Base-by-base conservation (phyloP, 2,888 invertebrate species). In the Aproaerema taeniolella region DNA sequence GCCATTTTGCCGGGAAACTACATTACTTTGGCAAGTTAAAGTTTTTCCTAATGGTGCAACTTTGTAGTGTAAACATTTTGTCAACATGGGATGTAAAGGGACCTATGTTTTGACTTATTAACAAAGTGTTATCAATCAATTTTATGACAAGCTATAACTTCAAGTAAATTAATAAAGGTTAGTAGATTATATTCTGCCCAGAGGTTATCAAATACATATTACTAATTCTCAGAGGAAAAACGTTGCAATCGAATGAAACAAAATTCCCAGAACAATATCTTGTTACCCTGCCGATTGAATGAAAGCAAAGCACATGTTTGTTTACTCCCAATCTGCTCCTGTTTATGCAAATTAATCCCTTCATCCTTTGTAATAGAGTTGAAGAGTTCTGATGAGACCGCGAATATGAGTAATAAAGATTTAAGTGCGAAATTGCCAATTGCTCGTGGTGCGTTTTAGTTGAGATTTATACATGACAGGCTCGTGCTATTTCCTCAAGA, bases 401-500 rank as follows among this genome's bases (percentile, higher is more conserved):
- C 43, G 42, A 33, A 37, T 26, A 32, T 26, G 32, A 49, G 58
- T 62, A 58, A 57, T 60, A 58, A 58, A 64, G 67, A 66, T 67
- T 69, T 70, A 73, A 79, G 74, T 72, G 71, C 68, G 73, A 75
- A 78, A 80, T 79, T 74, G 77, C 58, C 64, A 55, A 58, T 60
- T 60, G 50, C 53, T 28, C 28, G 25, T 53, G 53, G 53, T 54
- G 45, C 52, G 62, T 58, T 74, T 78, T 73, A 80, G 77, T 82
- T 78, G 72, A 80, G 82, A 81, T 81, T 82, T 81, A 81, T 80
- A 70, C 52, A 67, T 57, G 67, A 61, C 70, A 58, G 56, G 47
- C n/a, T n/a, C n/a, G n/a, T n/a, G n/a, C n/a, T n/a, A n/a, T n/a
- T n/a, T n/a, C n/a, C n/a, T n/a, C n/a, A n/a, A n/a, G n/a, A n/a